A percentile compares a stretch with the other conserved stretches of the same genome.
Evolutionary conservation across 2,888 invertebrate species (phyloP).

Genomic region (Dryococelus australis): DNA sequence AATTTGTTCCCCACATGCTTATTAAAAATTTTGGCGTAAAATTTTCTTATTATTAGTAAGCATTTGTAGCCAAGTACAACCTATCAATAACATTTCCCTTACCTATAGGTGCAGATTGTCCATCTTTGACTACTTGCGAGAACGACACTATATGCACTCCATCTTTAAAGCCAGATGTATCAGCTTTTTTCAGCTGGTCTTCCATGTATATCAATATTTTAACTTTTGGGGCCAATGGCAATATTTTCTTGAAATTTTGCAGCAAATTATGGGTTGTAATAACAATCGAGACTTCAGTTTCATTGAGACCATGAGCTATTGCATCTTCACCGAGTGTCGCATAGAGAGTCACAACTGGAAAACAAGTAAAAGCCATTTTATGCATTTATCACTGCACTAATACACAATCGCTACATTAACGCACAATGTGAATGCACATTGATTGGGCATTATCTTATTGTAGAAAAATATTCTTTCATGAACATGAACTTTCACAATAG

Average conservation of each 20-base stretch:
- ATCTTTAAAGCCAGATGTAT: slow-evolving; percentile 73
- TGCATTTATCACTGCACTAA: too few species aligned
- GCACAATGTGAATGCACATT: too few species aligned
- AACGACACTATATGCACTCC: slow-evolving; percentile 79
- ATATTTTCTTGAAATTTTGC: slow-evolving; percentile 85
- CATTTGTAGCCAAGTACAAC: too few species aligned
- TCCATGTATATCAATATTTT: slow-evolving; percentile 87
- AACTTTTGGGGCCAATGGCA: slow-evolving; percentile 76
- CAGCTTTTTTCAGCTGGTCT: slow-evolving; percentile 80
- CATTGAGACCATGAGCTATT: slow-evolving; percentile 94
- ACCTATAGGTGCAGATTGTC: slow-evolving; percentile 56
- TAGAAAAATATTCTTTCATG: too few species aligned
- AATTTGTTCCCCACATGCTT: too few species aligned
- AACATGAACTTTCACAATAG: too few species aligned
- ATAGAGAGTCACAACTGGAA: slow-evolving; percentile 91
- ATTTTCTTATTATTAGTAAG: too few species aligned
- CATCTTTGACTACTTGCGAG: slow-evolving; percentile 70
- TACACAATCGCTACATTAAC: too few species aligned
- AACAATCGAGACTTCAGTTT: slow-evolving; percentile 92
- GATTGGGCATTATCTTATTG: too few species aligned
- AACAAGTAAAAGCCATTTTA: slow-evolving; percentile 43
- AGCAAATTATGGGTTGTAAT: slow-evolving; percentile 92
- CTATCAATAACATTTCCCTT: slow-evolving; percentile 24
- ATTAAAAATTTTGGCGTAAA: too few species aligned
- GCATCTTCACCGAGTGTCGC: slow-evolving; percentile 97